Percentiles rank a stretch among this genome's conserved stretches.
Conservation (phyloP, 1,140 invertebrate species). For the Halyomorpha halys region DNA sequence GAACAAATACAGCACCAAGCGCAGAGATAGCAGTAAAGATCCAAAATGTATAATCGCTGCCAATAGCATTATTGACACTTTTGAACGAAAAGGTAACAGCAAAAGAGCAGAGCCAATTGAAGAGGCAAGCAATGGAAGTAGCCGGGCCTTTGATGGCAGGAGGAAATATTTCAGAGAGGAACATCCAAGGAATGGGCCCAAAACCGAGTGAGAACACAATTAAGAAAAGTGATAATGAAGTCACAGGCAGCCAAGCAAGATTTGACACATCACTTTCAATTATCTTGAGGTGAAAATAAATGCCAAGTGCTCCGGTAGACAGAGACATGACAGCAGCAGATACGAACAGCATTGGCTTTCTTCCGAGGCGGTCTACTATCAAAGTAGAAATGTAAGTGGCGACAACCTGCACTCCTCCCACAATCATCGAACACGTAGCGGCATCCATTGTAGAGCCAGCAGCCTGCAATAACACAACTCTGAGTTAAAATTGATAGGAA, state of each 20-base stretch:
- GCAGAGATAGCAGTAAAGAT: slow-evolving; percentile 62
- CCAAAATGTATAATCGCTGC: slow-evolving; percentile 61
- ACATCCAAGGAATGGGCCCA: slow-evolving; percentile 70
- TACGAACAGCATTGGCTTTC: slow-evolving; percentile 54
- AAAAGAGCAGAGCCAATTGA: slow-evolving; percentile 72
- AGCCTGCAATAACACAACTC: slow-evolving; percentile 30
- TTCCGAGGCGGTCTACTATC: slow-evolving; percentile 57
- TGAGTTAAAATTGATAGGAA: too few relatives aligned
- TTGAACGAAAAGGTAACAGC: slow-evolving; percentile 68
- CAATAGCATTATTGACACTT: slow-evolving; percentile 45
- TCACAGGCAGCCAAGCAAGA: slow-evolving; percentile 47
- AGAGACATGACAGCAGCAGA: slow-evolving; percentile 54
- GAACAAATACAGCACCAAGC: slow-evolving; percentile 61
- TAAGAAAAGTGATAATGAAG: slow-evolving; percentile 62
- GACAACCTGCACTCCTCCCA: slow-evolving; percentile 66
- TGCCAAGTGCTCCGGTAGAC: slow-evolving; percentile 46
- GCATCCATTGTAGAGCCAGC: slow-evolving; percentile 46
- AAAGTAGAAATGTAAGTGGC: slow-evolving; percentile 56
- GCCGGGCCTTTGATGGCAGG: slow-evolving; percentile 67
- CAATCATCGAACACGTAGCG: slow-evolving; percentile 53
- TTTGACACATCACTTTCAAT: slow-evolving; percentile 32
- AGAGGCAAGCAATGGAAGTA: slow-evolving; percentile 55
- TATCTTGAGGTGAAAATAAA: slow-evolving; percentile 50
- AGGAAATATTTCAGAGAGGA: slow-evolving; percentile 62
- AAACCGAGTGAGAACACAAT: slow-evolving; percentile 65